Base-by-base conservation (phyloP, 2,113 vertebrate genomes). In the Crocuta crocuta region DNA sequence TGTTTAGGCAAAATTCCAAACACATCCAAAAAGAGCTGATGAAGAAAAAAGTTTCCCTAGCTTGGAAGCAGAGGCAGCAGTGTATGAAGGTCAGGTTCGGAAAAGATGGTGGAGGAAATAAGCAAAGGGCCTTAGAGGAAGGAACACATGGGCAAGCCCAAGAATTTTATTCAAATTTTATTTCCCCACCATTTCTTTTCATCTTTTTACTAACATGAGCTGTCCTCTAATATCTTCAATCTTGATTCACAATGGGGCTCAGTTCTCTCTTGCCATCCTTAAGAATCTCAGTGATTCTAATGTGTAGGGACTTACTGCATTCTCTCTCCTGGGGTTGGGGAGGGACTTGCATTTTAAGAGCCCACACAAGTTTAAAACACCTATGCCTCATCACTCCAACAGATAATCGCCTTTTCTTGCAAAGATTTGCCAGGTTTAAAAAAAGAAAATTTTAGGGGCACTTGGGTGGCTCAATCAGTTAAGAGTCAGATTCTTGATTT, bases 1-100 rank as follows among this genome's bases (percentile, higher is more conserved):
- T 95, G 96, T 96, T 96, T 96, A 96, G 96, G 94, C 94, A 97
- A 96, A 97, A 88, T 92, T 85, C 83, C 95, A 88, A 97, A 95
- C 21, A 94, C 81, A 71, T 70, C 63, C 45, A 68, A 92, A 93
- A 79, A 79, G 33, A 73, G 24, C 85, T 96, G 45, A 39, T 48
- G 26, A 94, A 89, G 61, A 48, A 10, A 80, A 68, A n/a, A n/a
- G 16, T 92, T 91, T 92, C 28, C 80, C 78, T 53, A 48, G 2
- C 28, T 92, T 66, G 76, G 83, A 96, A 89, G 53, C 58, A 92
- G 89, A 35, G 4, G 23, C 48, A 65, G 71, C 11, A 31, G 21
- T 11, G n/a, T 43, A 10, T 24, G 58, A 65, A 50, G n/a, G 33
- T 74, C 74, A 66, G 19, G 9, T 87, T 84, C 88, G n/a, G 76